Evolutionary conservation across 2,113 vertebrate genomes (phyloP), one percentile per base, ranked within the genome.

Genomic region (Spea multiplicata): DNA sequence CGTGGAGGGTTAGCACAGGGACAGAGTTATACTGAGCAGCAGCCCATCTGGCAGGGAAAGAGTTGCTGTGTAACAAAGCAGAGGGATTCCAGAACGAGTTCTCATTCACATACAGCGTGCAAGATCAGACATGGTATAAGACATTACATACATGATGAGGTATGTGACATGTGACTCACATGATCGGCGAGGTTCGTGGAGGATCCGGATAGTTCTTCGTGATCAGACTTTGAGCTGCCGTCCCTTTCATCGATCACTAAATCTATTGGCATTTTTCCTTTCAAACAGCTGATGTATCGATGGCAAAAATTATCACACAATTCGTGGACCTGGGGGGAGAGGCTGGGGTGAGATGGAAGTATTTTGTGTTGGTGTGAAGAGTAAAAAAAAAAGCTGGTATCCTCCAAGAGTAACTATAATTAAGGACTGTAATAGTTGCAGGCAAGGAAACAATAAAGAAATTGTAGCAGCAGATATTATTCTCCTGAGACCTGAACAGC

Each of bases 211-310:
- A 99, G 95, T 88, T 99, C 97, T 91, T 99, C 98, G 5, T 98
- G 96, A 85, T 99, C 98, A 88, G 97, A 99, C 89, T 99, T 99
- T 70, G 97, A 98, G 90, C 93, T 99, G 88, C 97, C 97, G 85
- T 99, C 98, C 88, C 97, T 94, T 88, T 99, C 97, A 86, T 99
- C 98, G 85, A 99, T 99, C 86, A 99, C 98, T 73, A 99, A 94
- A 90, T 99, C 98, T 90, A 99, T 99, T 88, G 98, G 98, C 98
- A 99, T 99, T 94, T 99, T 99, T 89, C 97, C 97, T 95, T 99
- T 99, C 93, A 99, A 96, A 94, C 97, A 99, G 84, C 97, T 99
- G 93, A 99, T 99, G 95, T 99, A 99, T 95, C 97, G 96, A 86
- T 99, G 97, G 93, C 97, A 99, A 92, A 99, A 99, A 91, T 99